Conservation (phyloP, 2,797 vertebrate genomes). For the Chelon auratus region DNA sequence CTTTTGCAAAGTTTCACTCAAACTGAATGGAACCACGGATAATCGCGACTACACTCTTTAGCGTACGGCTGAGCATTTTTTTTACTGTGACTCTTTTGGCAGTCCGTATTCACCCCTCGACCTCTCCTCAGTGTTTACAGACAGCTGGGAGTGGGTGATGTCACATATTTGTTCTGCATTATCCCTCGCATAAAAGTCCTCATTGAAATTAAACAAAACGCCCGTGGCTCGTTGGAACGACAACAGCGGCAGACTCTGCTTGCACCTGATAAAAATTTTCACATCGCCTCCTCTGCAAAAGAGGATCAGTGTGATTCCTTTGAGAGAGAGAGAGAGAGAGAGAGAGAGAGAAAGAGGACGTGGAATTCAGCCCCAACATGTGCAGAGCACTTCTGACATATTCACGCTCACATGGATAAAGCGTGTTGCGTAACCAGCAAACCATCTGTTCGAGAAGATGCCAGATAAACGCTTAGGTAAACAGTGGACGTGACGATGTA, state of each 20-base stretch:
- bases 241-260: slow-evolving; percentile 56
- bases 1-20: background rate
- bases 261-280: slow-evolving; percentile 66
- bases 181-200: slow-evolving; percentile 50
- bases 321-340: slow-evolving; percentile 41
- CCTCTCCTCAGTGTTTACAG: slow-evolving; percentile 38
- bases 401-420: slow-evolving; percentile 61
- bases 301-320: slow-evolving; percentile 62
- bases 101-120: slow-evolving; percentile 29
- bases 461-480: slow-evolving; percentile 52
- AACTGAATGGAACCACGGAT: background rate
- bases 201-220: slow-evolving; percentile 50
- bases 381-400: slow-evolving; percentile 61
- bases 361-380: slow-evolving; percentile 51
- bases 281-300: slow-evolving; percentile 55
- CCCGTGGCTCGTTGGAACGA: slow-evolving; percentile 46
- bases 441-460: slow-evolving; percentile 66
- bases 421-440: slow-evolving; percentile 60
- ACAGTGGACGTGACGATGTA: slow-evolving; percentile 32
- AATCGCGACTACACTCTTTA: background rate
- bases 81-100: background rate
- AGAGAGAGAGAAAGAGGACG: slow-evolving; percentile 44
- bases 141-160: slow-evolving; percentile 30
- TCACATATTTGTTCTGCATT: slow-evolving; percentile 49
- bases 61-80: slow-evolving; percentile 9